These are phyloP conservation scores for Leiothrix lutea DNA, from an alignment of 2,113 vertebrate species.

Conservation along the genomic window DNA sequence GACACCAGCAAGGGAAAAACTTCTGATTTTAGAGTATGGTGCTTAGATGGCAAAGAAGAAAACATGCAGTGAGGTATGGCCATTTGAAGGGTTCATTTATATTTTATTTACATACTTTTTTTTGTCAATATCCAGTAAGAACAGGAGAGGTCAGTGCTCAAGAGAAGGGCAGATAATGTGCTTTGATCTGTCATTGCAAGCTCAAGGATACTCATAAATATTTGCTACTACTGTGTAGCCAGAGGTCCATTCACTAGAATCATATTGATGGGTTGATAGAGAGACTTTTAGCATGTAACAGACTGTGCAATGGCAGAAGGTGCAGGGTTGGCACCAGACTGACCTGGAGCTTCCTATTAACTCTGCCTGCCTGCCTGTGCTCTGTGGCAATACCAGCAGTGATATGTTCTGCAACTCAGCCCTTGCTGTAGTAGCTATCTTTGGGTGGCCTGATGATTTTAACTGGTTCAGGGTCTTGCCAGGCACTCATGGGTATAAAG, in stretches of 20 bases:
- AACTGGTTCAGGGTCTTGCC: not conserved
- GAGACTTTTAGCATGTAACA: not conserved
- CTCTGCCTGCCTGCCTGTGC: not conserved
- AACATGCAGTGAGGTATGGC: not conserved
- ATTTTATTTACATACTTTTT: not conserved
- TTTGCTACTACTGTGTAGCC: not conserved
- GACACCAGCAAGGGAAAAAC: accelerated
- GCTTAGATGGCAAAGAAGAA: not conserved
- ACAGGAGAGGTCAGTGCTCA: not conserved
- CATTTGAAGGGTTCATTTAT: not conserved
- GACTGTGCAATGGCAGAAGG: not conserved
- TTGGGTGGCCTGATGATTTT: not conserved
- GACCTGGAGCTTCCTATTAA: not conserved
- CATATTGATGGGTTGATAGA: not conserved
- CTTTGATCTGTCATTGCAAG: not conserved
- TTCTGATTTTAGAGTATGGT: not conserved
- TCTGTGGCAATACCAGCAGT: not conserved
- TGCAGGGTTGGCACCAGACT: not conserved
- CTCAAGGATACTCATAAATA: not conserved
- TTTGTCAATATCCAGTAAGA: not conserved
- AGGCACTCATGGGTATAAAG: not conserved
- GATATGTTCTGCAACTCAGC: not conserved
- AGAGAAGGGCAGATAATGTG: not conserved
- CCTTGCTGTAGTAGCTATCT: not conserved
- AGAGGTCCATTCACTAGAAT: not conserved